Evolutionary conservation across 2,888 invertebrate species (phyloP), one percentile per base, ranked within the genome.

Genomic region (Scaptomyza flava): DNA sequence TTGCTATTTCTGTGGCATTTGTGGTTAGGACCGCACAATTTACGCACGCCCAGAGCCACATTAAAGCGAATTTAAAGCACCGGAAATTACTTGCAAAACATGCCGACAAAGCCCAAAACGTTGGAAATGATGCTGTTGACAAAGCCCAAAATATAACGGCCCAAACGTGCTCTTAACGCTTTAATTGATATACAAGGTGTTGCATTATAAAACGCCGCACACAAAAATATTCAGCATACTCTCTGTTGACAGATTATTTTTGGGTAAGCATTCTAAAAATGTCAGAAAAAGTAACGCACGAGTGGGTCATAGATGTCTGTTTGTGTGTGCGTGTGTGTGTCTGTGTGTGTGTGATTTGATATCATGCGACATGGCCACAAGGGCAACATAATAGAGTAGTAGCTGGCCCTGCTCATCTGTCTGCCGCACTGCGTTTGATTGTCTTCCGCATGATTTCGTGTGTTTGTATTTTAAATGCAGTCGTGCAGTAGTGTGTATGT

Each of bases 391-490:
- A 41, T 41, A 45, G 38, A 56, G 48, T 59, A 54, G 17, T 34
- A 2, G 65, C 46, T 66, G 64, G 66, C 62, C 51, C 67, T 36
- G 56, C 56, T 69, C 76, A 75, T 69, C 68, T 69, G 68, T 72
- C 81, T 79, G 79, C 62, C 81, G 64, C 84, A 81, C 50, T 69
- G 79, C 68, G 62, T 65, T 75, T 81, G 86, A 75, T 72, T 88
- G 86, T 73, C 77, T 88, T 82, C 72, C 87, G 89, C 89, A 82
- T 85, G 81, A 85, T 88, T 85, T 85, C 82, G 87, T 88, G 72
- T 75, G 77, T 46, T 51, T 51, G 23, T 48, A 7, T 51, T 36
- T 79, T 60, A 85, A 88, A 86, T 89, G 63, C 67, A 66, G 8
- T 43, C 30, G 1, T 34, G 41, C 66, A 41, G 46, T 36, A 41